Evolutionary conservation across 30 jellyfish, hydroid and myxozoan species (phyloP), one percentile per base, ranked within the genome.

Genomic region (Clytia hemisphaerica): DNA sequence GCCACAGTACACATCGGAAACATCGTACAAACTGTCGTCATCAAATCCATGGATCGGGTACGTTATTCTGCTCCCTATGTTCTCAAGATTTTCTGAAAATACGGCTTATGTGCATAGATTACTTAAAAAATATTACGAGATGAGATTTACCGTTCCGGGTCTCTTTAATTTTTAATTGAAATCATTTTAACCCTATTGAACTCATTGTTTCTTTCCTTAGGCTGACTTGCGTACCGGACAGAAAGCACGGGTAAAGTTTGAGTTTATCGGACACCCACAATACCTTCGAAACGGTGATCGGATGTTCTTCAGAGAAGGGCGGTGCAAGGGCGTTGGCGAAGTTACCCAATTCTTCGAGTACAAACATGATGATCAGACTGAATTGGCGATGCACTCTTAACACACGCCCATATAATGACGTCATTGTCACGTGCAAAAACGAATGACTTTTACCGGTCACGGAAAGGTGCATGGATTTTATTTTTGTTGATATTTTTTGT

Each of bases 321-420:
- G 93, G 50, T 64, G 92, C 27, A 91, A 91, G 58, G 99, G 99
- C 3, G 72, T 91, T 51, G 99, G 99, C 27, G 99, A 91, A 65
- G 71, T 91, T 45, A 91, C 93, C 14, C 86, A 76, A 37, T 82
- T 82, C 26, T 91, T 25, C 68, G 63, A 70, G 3, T 74, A 45
- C 73, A 4, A 9, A 1, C n/a, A n/a, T n/a, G n/a, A n/a, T n/a
- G n/a, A n/a, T n/a, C n/a, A n/a, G n/a, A n/a, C n/a, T n/a, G n/a
- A n/a, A n/a, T n/a, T n/a, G n/a, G n/a, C n/a, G n/a, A n/a, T n/a
- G n/a, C n/a, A n/a, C n/a, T n/a, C n/a, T n/a, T n/a, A n/a, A n/a
- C n/a, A n/a, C n/a, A n/a, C n/a, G n/a, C n/a, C n/a, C n/a, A n/a
- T n/a, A n/a, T n/a, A n/a, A n/a, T n/a, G n/a, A n/a, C n/a, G n/a